phyloP scores from a whole-genome alignment of 2,113 vertebrate species.

The Bufo gargarizans region DNA sequence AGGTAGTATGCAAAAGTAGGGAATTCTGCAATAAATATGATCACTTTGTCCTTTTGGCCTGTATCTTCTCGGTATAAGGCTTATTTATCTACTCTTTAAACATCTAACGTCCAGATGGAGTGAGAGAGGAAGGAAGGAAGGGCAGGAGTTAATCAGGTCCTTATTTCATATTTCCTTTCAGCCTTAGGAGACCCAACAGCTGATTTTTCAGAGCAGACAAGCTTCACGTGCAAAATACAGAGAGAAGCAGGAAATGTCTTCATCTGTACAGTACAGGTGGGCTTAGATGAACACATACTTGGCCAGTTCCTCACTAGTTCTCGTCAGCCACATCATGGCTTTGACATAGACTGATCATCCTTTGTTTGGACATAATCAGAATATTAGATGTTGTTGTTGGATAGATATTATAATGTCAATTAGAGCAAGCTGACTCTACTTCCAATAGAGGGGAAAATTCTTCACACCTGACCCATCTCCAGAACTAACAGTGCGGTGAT shows the following conservation, averaged over 20 bases:
- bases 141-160: conserved; percentile 9
- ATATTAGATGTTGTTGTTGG: neutral
- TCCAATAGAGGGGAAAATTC: neutral
- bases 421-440: no score
- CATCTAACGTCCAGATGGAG: conserved; percentile 8
- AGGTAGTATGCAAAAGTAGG: no score
- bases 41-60: neutral
- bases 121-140: conserved; percentile 49
- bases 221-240: neutral
- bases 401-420: no score
- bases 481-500: conserved; percentile 39
- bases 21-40: no score
- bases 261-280: neutral
- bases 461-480: neutral
- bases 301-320: neutral
- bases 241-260: neutral
- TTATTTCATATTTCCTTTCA: conserved; percentile 22
- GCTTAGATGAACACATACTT: neutral
- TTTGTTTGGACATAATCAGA: neutral
- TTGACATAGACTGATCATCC: no score
- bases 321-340: neutral
- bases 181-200: neutral
- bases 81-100: conserved; percentile 15
- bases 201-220: conserved; percentile 3
- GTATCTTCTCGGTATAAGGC: neutral